phyloP scores from a whole-genome alignment of 2,113 vertebrate genomes.

The Grammomys surdaster region DNA sequence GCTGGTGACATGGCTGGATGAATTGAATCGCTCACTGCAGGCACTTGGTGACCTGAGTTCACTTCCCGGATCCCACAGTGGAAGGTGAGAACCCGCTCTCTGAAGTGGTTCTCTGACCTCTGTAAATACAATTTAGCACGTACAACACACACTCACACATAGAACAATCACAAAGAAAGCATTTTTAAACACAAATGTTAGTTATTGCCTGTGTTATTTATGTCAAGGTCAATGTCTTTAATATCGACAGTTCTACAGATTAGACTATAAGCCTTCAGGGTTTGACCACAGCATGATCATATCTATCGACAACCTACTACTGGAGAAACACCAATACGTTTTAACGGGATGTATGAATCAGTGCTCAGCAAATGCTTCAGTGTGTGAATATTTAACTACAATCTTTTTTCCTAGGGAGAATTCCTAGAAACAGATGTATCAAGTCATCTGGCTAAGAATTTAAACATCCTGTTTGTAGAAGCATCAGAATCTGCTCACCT shows the following conservation, averaged over 20 bases:
- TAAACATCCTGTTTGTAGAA: not conserved
- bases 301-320: not conserved
- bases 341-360: not conserved
- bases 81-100: not conserved
- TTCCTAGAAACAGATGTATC: not conserved
- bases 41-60: not conserved
- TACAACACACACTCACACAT: no score
- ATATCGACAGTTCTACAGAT: not conserved
- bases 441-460: not conserved
- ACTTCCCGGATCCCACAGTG: not conserved
- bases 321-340: not conserved
- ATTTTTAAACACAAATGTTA: not conserved
- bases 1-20: no score
- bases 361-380: not conserved
- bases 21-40: not conserved
- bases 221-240: not conserved
- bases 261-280: not conserved
- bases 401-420: not conserved
- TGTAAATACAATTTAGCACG: not conserved
- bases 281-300: not conserved
- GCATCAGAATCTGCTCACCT: not conserved
- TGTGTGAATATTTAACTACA: not conserved
- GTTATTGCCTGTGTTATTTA: not conserved
- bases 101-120: not conserved
- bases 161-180: not conserved